These are phyloP conservation scores for Philantomba maxwellii DNA, from an alignment of 2,113 vertebrate species.

Conservation along the genomic window DNA sequence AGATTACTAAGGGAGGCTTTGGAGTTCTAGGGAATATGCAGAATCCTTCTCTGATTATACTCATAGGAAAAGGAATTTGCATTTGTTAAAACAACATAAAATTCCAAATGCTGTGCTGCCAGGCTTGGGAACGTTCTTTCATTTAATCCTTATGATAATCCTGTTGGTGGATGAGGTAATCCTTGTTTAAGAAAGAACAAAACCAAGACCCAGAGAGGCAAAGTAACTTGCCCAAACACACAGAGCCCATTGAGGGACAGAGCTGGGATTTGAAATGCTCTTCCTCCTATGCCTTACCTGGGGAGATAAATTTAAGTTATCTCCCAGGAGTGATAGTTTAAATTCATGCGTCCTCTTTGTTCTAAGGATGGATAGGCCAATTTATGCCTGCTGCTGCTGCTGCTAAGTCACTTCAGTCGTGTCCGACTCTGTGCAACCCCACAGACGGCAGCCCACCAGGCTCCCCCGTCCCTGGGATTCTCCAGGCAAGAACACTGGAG, in stretches of 20 bases:
- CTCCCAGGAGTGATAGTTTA: not conserved
- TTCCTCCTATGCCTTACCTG: not conserved
- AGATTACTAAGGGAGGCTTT: not conserved
- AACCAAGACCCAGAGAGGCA: not conserved
- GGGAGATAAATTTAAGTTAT: not conserved
- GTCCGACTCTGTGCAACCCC: too few relatives aligned
- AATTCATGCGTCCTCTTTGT: not conserved
- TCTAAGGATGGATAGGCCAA: not conserved
- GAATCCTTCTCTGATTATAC: not conserved
- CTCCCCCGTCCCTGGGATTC: too few relatives aligned
- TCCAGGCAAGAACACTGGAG: too few relatives aligned
- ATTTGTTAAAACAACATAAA: not conserved
- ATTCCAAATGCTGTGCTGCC: not conserved
- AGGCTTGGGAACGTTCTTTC: not conserved
- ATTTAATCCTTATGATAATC: not conserved
- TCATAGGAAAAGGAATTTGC: not conserved
- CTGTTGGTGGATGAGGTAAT: not conserved
- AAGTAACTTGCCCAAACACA: not conserved
- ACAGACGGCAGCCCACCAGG: too few relatives aligned
- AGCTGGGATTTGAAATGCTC: not conserved
- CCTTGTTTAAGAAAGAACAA: not conserved
- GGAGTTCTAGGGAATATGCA: not conserved
- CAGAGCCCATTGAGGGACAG: not conserved
- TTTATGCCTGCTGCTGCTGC: not conserved
- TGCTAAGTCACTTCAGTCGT: too few relatives aligned